Percentiles rank a stretch among this genome's conserved stretches.
Conservation (phyloP, 2,888 invertebrate species). For the Melinopterus prodromus region DNA sequence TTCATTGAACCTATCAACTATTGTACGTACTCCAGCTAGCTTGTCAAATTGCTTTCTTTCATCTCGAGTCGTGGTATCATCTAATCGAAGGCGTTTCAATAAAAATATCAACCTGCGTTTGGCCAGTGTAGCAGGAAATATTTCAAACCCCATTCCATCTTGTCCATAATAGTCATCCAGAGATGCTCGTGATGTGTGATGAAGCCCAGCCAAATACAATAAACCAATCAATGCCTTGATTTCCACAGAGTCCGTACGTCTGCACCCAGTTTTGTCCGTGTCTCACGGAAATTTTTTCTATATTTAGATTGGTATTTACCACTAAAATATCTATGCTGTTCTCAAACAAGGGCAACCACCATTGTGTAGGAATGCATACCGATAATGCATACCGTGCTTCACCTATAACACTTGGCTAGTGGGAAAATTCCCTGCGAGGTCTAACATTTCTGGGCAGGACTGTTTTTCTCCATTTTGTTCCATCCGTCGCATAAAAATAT, state of each 20-base stretch:
- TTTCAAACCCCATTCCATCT: too few species aligned
- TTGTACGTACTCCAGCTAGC: slow-evolving; percentile 36
- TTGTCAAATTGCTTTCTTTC: too few species aligned
- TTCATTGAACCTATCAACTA: slow-evolving; percentile 33
- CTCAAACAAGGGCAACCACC: slow-evolving; percentile 6
- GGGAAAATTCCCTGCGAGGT: not conserved
- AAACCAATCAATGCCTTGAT: slow-evolving; percentile 18
- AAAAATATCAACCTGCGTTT: slow-evolving; percentile 31
- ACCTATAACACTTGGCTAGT: slow-evolving; percentile 16
- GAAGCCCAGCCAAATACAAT: slow-evolving; percentile 12
- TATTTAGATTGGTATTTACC: slow-evolving; percentile 12
- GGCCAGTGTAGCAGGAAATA: too few species aligned
- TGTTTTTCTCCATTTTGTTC: slow-evolving; percentile 22
- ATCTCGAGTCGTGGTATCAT: too few species aligned
- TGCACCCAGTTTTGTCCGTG: slow-evolving; percentile 9
- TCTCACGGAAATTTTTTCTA: slow-evolving; percentile 13
- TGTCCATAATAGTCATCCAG: too few species aligned
- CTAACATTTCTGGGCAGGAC: slow-evolving; percentile 16
- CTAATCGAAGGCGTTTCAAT: too few species aligned
- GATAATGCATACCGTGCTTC: slow-evolving; percentile 19
- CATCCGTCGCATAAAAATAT: slow-evolving; percentile 15
- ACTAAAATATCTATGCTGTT: slow-evolving; percentile 18
- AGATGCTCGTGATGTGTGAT: slow-evolving; percentile 16
- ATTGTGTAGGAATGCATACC: slow-evolving; percentile 8
- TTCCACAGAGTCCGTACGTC: slow-evolving; percentile 19